phyloP scores from a whole-genome alignment of 2,888 invertebrate species.

The Steinernema carpocapsae region DNA sequence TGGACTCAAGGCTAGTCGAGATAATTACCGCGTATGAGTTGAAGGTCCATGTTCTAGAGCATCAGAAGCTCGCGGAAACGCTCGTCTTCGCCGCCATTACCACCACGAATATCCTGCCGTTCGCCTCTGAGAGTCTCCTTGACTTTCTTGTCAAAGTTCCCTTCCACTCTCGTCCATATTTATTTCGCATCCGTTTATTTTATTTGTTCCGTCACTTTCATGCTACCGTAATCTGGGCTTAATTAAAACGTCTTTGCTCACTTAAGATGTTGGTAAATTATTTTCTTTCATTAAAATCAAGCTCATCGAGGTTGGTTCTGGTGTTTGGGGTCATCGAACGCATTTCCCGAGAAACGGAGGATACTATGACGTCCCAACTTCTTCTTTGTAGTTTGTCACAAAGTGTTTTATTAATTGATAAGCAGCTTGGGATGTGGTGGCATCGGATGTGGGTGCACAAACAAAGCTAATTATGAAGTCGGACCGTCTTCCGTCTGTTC shows the following conservation, averaged over 20 bases:
- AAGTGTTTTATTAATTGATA: constrained; percentile 28
- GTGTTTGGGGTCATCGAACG: neutral
- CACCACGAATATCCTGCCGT: constrained; percentile 16
- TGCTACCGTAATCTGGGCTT: neutral
- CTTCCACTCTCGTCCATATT: neutral
- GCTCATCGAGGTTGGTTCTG: neutral
- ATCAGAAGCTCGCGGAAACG: constrained; percentile 5
- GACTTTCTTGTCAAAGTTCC: neutral
- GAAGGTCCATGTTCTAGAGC: neutral
- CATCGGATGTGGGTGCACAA: neutral
- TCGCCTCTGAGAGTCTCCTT: neutral
- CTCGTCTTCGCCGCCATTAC: constrained; percentile 19
- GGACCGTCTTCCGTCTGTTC: neutral
- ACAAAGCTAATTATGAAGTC: constrained; percentile 21
- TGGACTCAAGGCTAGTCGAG: neutral
- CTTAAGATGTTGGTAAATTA: neutral
- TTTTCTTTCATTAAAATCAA: constrained; percentile 16
- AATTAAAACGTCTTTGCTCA: constrained; percentile 9
- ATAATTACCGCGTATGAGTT: neutral
- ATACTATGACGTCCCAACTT: no score
- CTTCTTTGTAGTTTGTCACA: no score
- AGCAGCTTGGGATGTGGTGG: constrained; percentile 20
- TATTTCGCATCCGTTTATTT: neutral
- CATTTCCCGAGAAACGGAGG: no score
- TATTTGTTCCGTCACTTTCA: neutral